phyloP scores from a whole-genome alignment of 2,888 invertebrate genomes.

The Neoascia interrupta region DNA sequence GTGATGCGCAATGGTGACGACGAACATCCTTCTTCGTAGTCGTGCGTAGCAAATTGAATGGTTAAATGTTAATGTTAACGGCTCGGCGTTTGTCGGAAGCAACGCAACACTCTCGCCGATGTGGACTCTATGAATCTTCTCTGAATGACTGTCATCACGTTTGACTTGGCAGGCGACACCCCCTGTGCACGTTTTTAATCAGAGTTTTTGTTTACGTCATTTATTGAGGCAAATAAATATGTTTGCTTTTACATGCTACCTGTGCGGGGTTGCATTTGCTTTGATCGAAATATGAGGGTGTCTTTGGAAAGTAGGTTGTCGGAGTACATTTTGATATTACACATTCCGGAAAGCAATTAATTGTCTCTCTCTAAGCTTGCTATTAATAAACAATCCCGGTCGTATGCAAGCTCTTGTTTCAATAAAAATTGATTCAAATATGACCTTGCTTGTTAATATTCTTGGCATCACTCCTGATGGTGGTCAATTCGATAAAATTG shows the following conservation, averaged over 20 bases:
- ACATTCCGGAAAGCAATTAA: too few species aligned
- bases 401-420: too few species aligned
- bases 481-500: too few species aligned
- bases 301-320: neutral
- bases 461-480: too few species aligned
- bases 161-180: too few species aligned
- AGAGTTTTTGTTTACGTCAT: slow-evolving; percentile 18
- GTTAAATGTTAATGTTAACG: slow-evolving; percentile 67
- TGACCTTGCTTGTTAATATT: too few species aligned
- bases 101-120: slow-evolving; percentile 16
- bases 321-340: too few species aligned
- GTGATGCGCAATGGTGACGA: slow-evolving; percentile 30
- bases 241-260: slow-evolving; percentile 2
- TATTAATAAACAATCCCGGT: too few species aligned
- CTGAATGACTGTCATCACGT: slow-evolving; percentile 53
- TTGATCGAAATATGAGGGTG: neutral
- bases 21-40: slow-evolving; percentile 57
- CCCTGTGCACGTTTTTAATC: slow-evolving; percentile 25
- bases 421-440: too few species aligned
- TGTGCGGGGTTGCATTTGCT: neutral
- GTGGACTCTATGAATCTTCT: slow-evolving; percentile 49
- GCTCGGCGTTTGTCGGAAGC: slow-evolving; percentile 54
- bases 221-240: neutral
- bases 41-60: slow-evolving; percentile 67
- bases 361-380: too few species aligned